Percentiles rank a stretch among this genome's conserved stretches.
Evolutionary conservation across 2,113 vertebrate species (phyloP).

Genomic region (Narcine bancroftii): DNA sequence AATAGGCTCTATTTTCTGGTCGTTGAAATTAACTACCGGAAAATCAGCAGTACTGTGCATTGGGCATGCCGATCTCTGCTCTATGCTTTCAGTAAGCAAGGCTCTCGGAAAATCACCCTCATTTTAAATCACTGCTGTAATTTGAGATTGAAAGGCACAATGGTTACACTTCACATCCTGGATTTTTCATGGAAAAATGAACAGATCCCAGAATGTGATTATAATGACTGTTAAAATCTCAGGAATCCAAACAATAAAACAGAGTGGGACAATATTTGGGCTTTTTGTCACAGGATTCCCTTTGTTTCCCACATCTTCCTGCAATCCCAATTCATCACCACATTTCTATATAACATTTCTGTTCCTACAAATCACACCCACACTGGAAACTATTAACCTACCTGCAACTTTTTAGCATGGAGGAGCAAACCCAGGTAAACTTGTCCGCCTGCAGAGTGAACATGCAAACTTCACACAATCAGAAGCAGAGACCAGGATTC

Average conservation of each 20-base stretch:
- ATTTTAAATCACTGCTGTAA: not conserved
- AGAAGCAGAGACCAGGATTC: no score
- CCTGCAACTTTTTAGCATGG: no score
- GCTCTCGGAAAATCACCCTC: not conserved
- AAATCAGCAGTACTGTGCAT: slow-evolving; percentile 4
- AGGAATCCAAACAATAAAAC: not conserved
- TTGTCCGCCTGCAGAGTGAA: no score
- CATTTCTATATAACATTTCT: no score
- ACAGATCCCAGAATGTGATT: not conserved
- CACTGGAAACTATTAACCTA: no score
- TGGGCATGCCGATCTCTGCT: slow-evolving; percentile 3
- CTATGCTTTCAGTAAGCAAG: not conserved
- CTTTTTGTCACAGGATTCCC: not conserved
- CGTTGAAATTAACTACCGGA: slow-evolving; percentile 31
- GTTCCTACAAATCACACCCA: no score
- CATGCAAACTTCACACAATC: no score
- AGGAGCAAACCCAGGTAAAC: no score
- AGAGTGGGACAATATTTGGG: not conserved
- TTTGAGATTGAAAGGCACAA: not conserved
- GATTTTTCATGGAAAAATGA: not conserved
- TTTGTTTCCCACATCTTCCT: no score
- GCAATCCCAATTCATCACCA: no score
- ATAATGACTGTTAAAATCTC: not conserved
- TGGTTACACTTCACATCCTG: not conserved
- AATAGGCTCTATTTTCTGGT: slow-evolving; percentile 29